A percentile compares a stretch with the other conserved stretches of the same genome.
Evolutionary conservation across 2,797 vertebrate species (phyloP).

Genomic region (Propithecus deckenii): DNA sequence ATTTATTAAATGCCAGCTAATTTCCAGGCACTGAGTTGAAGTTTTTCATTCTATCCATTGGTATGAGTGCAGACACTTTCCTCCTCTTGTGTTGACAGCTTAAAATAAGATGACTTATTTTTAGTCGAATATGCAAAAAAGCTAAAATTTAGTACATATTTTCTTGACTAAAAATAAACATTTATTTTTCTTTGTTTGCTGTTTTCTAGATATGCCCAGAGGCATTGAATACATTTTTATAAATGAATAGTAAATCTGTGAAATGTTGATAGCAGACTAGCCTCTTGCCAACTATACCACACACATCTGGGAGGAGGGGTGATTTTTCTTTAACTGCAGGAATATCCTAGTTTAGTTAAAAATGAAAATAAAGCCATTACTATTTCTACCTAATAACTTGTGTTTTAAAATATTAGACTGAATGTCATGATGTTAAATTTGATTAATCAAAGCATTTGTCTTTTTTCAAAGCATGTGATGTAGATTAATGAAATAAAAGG

Average conservation of each 20-base stretch:
- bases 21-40: not conserved
- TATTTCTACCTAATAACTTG: not conserved
- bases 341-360: not conserved
- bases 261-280: not conserved
- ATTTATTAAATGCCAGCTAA: not conserved
- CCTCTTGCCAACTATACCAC: not conserved
- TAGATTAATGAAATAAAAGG: not conserved
- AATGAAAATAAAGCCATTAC: not conserved
- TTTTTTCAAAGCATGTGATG: not conserved
- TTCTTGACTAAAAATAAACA: slow-evolving; percentile 52
- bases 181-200: slow-evolving; percentile 65
- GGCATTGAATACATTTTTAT: slow-evolving; percentile 6
- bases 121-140: slow-evolving; percentile 27
- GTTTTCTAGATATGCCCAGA: slow-evolving; percentile 30
- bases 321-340: not conserved
- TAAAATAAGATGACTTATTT: slow-evolving; percentile 40
- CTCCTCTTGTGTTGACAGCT: not conserved
- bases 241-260: slow-evolving; percentile 36
- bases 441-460: not conserved
- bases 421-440: not conserved
- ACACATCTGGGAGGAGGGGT: not conserved
- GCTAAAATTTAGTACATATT: slow-evolving; percentile 3
- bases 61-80: not conserved
- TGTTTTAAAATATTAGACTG: not conserved
- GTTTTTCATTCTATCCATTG: not conserved